Percentiles rank a stretch among this genome's conserved stretches.
Conservation (phyloP, 2,888 invertebrate species). For the Lycophotia porphyrea region DNA sequence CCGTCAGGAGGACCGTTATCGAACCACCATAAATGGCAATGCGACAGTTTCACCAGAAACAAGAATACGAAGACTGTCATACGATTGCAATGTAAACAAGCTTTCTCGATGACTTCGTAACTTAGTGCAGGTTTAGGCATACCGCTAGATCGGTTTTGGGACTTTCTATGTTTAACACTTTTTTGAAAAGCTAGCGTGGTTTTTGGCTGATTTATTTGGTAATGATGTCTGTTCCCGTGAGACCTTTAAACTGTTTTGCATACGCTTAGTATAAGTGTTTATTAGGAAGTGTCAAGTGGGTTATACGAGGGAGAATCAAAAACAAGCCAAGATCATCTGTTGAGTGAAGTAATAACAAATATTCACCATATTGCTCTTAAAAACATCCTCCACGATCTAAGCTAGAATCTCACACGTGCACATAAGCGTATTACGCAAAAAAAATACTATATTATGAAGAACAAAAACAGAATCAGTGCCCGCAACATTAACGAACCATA, state of each 20-base stretch:
- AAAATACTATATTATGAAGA: conserved; percentile 19
- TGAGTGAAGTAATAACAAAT: conserved; percentile 23
- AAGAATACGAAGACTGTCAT: conserved; percentile 73
- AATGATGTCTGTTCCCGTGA: not conserved
- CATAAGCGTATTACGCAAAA: conserved; percentile 29
- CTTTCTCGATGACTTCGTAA: conserved; percentile 67
- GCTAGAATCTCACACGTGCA: conserved; percentile 10
- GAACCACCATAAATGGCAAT: conserved; percentile 64
- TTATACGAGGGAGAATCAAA: not conserved
- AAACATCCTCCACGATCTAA: not conserved
- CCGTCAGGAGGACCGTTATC: conserved; percentile 67
- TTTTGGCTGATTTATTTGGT: not conserved
- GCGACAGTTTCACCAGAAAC: conserved; percentile 75
- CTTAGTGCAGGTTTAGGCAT: conserved; percentile 31
- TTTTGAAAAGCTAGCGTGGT: conserved; percentile 2
- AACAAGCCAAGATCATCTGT: not conserved
- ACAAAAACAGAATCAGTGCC: conserved; percentile 46
- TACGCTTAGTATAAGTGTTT: not conserved
- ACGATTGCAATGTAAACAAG: conserved; percentile 71
- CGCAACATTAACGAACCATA: conserved; percentile 57
- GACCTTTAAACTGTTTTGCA: not conserved
- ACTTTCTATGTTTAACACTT: conserved; percentile 7
- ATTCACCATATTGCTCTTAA: not conserved
- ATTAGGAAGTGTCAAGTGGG: conserved; percentile 5
- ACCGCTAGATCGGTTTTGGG: conserved; percentile 16